Conservation (phyloP, 2,888 invertebrate genomes). For the Archaeoteleia sp. region DNA sequence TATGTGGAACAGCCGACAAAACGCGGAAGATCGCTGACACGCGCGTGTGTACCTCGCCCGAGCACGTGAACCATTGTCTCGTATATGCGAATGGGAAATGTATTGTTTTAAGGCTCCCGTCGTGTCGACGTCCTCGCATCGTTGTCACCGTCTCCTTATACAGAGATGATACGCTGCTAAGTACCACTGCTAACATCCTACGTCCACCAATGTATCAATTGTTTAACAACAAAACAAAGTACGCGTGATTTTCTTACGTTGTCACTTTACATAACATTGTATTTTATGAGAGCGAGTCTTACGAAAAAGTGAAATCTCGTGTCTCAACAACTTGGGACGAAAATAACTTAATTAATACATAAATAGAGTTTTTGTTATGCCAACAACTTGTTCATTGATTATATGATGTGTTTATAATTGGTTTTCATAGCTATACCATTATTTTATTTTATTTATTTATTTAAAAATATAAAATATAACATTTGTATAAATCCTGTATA, state of each 20-base stretch:
- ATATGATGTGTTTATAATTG: no score
- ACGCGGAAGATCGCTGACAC: conserved; percentile 15
- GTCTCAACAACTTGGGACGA: no score
- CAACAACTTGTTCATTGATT: no score
- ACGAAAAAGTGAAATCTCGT: no score
- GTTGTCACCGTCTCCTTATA: conserved; percentile 36
- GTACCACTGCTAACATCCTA: conserved; percentile 30
- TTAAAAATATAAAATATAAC: no score
- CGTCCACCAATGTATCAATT: conserved; percentile 21
- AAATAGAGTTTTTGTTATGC: no score
- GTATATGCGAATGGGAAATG: conserved; percentile 29
- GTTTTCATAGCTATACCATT: no score
- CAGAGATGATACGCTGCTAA: conserved; percentile 27
- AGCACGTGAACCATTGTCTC: conserved; percentile 41
- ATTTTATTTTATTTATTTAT: no score
- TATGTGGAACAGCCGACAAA: conserved; percentile 32
- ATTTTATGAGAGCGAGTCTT: no score
- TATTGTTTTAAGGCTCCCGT: conserved; percentile 27
- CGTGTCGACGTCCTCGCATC: conserved; percentile 42
- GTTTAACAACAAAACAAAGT: conserved; percentile 13
- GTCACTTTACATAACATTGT: conserved; percentile 25
- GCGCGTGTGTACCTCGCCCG: conserved; percentile 29
- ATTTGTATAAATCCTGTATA: no score
- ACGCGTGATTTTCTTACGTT: conserved; percentile 22
- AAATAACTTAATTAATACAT: no score